A percentile compares a stretch with the other conserved stretches of the same genome.
phyloP scores from a whole-genome alignment of 1,140 invertebrate genomes.

The Temnothorax longispinosus region DNA sequence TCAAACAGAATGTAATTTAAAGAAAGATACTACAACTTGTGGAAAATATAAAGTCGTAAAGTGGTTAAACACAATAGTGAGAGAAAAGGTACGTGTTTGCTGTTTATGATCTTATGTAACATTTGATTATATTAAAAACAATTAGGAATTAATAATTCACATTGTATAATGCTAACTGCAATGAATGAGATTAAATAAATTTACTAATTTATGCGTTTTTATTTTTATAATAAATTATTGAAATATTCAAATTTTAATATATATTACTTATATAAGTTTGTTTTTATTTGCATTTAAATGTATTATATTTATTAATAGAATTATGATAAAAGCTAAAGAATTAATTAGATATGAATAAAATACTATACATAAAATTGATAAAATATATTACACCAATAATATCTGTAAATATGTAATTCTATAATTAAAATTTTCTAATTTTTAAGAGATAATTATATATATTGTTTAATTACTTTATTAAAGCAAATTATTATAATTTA shows the following conservation, averaged over 20 bases:
- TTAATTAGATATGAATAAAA: background rate
- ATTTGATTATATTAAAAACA: background rate
- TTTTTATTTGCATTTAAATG: background rate
- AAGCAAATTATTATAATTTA: conserved; percentile 56
- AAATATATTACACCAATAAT: background rate
- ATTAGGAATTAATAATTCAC: background rate
- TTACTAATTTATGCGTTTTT: background rate
- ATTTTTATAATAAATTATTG: background rate
- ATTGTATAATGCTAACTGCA: background rate
- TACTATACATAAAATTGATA: background rate
- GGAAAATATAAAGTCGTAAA: conserved; percentile 77
- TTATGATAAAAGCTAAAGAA: background rate
- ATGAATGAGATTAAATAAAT: background rate
- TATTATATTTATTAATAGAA: too few relatives aligned
- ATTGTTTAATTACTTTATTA: conserved; percentile 9
- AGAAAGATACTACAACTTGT: conserved; percentile 72
- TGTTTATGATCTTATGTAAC: too few relatives aligned
- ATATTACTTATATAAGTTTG: background rate
- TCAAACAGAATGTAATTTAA: conserved; percentile 77
- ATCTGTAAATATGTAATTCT: background rate
- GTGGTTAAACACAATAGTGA: conserved; percentile 76
- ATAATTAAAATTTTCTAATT: background rate
- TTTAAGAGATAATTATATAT: background rate
- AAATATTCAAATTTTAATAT: conserved; percentile 4
- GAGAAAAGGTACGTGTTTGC: conserved; percentile 76